These are phyloP conservation scores for Nemoura dubitans DNA, from an alignment of 2,888 invertebrate species.

Conservation along the genomic window DNA sequence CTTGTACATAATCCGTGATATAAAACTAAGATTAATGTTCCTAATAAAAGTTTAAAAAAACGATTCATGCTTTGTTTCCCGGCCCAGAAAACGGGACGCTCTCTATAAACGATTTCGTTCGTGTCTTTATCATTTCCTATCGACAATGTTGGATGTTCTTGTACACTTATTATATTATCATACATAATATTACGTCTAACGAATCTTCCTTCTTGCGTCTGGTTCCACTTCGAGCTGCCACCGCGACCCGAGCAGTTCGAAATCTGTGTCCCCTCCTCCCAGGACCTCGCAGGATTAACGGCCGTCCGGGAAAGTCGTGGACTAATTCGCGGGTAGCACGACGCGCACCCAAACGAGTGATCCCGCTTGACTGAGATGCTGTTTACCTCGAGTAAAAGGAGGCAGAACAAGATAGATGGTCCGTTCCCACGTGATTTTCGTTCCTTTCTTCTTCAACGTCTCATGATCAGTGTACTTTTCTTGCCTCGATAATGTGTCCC, in stretches of 20 bases:
- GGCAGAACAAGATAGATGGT: too few relatives aligned
- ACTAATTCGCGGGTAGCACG: too few relatives aligned
- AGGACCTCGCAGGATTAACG: too few relatives aligned
- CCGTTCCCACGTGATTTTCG: background rate
- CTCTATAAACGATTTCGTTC: background rate
- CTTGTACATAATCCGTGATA: conserved; percentile 1
- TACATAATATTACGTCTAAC: background rate
- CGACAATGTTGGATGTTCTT: background rate
- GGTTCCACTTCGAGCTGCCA: too few relatives aligned
- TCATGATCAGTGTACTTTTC: background rate
- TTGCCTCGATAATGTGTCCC: too few relatives aligned
- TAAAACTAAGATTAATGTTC: conserved; percentile 3
- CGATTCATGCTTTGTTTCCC: too few relatives aligned
- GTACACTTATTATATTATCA: background rate
- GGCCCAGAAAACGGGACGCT: background rate
- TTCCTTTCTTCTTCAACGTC: background rate
- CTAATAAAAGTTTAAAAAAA: background rate
- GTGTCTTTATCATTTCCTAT: background rate
- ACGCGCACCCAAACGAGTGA: too few relatives aligned
- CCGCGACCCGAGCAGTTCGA: too few relatives aligned
- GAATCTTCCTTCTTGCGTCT: background rate
- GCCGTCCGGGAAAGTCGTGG: too few relatives aligned
- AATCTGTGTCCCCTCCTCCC: too few relatives aligned
- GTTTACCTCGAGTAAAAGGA: background rate
- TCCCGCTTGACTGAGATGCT: too few relatives aligned